phyloP scores from a whole-genome alignment of 2,113 vertebrate genomes.

The Recurvirostra avosetta region DNA sequence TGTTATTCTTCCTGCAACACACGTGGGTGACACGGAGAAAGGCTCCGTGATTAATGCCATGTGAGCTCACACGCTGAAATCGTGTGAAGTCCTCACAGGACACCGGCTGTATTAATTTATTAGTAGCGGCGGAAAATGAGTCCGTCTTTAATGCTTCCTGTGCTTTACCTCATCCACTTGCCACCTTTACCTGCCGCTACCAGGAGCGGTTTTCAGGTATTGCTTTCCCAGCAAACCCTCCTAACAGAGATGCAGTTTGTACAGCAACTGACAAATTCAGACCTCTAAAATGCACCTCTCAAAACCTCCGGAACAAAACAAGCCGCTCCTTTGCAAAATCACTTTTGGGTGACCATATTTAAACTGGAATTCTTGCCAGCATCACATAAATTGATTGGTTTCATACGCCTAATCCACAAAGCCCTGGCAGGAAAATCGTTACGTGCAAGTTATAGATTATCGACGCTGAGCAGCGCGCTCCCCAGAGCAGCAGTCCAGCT shows the following conservation, averaged over 20 bases:
- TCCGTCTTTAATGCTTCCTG: background rate
- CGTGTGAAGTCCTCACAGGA: background rate
- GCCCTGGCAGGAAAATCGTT: background rate
- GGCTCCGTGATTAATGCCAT: background rate
- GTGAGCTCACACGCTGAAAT: background rate
- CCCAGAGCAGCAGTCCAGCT: background rate
- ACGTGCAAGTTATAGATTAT: background rate
- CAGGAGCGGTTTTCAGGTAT: background rate
- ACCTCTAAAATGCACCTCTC: background rate
- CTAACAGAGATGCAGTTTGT: background rate
- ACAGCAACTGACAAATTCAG: background rate
- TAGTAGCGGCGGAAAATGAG: background rate
- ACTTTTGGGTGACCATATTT: background rate
- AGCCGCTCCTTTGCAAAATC: background rate
- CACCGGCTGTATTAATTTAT: background rate
- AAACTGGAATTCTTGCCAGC: background rate
- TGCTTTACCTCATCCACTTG: background rate
- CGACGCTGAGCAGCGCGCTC: background rate
- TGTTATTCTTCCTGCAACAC: background rate
- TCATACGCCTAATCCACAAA: background rate
- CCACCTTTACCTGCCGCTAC: background rate
- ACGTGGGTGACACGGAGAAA: fast-evolving
- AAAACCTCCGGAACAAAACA: background rate
- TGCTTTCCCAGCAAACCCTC: background rate
- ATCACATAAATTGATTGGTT: background rate